These are phyloP conservation scores for Bombus breviceps DNA, from an alignment of 1,140 invertebrate genomes.

Conservation along the genomic window DNA sequence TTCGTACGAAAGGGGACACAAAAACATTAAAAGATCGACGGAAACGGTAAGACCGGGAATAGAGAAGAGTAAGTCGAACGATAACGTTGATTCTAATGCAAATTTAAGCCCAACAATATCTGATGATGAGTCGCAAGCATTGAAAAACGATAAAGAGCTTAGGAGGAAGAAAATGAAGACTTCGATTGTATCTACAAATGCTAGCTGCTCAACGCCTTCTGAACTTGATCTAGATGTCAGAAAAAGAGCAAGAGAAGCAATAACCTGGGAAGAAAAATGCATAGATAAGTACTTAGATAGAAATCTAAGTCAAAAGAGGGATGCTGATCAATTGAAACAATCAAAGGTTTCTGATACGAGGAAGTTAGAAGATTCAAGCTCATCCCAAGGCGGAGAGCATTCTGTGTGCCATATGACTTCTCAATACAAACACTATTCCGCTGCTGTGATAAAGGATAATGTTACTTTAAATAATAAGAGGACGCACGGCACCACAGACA, in stretches of 20 bases:
- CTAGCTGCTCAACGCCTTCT: not conserved
- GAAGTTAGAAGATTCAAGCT: not conserved
- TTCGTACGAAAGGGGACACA: not conserved
- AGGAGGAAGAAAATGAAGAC: not conserved
- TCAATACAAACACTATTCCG: constrained; percentile 38
- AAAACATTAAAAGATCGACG: not conserved
- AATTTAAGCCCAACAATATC: not conserved
- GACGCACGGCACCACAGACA: not conserved
- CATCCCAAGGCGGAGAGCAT: not conserved
- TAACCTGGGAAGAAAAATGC: not conserved
- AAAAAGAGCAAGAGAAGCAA: not conserved
- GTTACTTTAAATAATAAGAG: constrained; percentile 27
- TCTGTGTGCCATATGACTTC: constrained; percentile 46
- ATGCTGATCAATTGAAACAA: constrained; percentile 1
- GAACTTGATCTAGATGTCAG: not conserved
- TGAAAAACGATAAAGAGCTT: not conserved
- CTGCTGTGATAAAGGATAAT: constrained; percentile 47
- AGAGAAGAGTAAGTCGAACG: not conserved
- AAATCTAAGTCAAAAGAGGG: not conserved
- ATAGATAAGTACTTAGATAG: not conserved
- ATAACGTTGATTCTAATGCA: not conserved
- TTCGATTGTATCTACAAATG: not conserved
- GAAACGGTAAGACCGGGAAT: not conserved
- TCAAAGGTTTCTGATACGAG: not conserved
- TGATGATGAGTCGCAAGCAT: not conserved